Base-by-base conservation (phyloP, 2,888 invertebrate genomes). In the Ophion costatus region DNA sequence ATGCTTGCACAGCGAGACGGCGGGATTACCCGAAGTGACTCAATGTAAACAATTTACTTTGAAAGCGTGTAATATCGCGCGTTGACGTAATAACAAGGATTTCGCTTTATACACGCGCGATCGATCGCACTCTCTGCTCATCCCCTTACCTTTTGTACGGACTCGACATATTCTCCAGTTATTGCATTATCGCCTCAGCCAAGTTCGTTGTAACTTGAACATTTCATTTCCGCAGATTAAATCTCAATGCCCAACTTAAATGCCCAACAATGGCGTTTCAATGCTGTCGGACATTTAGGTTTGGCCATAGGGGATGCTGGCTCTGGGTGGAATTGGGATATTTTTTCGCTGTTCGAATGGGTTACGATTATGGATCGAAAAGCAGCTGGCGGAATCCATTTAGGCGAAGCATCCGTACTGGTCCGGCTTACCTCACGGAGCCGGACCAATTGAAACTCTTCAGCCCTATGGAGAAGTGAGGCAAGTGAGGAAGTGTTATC, bases 41-140 rank as follows among this genome's bases (percentile, higher is more conserved):
- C 45, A 79, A 45, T 70, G 75, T 64, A 79, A 83, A 79, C 75
- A 79, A 78, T 45, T 45, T 69, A 64, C 70, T 63, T 79, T 75
- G 70, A 29, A 73, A 75, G 74, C 63, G 64, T 69, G 77, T 61
- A 82, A 82, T 82, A 82, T 61, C 59, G 51, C 51, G 51, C 51
- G 66, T 67, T 59, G 66, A 73, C 57, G 70, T 45, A 69, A 82
- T 57, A 51, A 59, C 33, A 29, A 61, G 74, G 74, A 63, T 74
- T 66, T 76, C n/a, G 45, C 22, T 4, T 51, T 75, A 61, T 20
- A 51, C 42, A 42, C 33, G 59, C 33, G 38, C 51, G 51, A 51
- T 51, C 29, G 59, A 38, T 71, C 57, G 4, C 56, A 7, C 22
- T 66, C 57, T 66, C 4, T 33, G 14, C 33, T 66, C 51, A 22